A percentile compares a stretch with the other conserved stretches of the same genome.
These are phyloP conservation scores for Dioctria rufipes DNA, from an alignment of 2,888 invertebrate genomes.

Conservation along the genomic window DNA sequence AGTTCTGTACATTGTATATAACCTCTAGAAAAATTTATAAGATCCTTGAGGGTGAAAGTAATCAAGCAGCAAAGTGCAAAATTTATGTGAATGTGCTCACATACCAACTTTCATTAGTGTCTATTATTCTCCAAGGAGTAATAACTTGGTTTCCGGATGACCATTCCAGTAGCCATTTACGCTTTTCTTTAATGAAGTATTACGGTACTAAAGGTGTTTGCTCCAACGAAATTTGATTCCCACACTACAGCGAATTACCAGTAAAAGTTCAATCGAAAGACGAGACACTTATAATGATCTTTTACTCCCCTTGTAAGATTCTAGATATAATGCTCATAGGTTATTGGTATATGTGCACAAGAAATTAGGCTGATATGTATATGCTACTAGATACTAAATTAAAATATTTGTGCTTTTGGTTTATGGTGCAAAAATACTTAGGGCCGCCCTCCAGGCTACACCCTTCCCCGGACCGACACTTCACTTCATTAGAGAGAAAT, in stretches of 20 bases:
- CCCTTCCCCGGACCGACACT: conserved; percentile 29
- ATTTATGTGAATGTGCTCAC: conserved; percentile 46
- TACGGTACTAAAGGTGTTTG: conserved; percentile 56
- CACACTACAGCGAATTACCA: conserved; percentile 10
- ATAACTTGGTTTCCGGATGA: conserved; percentile 58
- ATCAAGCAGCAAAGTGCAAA: conserved; percentile 44
- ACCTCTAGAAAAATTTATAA: neutral
- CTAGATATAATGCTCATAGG: conserved; percentile 30
- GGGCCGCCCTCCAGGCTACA: neutral
- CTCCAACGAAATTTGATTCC: conserved; percentile 52
- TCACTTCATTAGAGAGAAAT: conserved; percentile 48
- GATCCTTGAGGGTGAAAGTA: conserved; percentile 34
- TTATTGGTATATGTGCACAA: neutral
- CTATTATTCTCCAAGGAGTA: conserved; percentile 59
- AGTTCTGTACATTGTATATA: too few relatives aligned
- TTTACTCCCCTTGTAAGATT: neutral
- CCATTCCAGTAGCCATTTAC: conserved; percentile 59
- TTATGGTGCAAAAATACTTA: neutral
- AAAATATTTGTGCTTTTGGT: conserved; percentile 29
- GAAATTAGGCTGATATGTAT: neutral
- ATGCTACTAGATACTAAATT: conserved; percentile 14
- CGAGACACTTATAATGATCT: conserved; percentile 40
- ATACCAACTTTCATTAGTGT: conserved; percentile 56
- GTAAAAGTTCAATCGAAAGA: conserved; percentile 15
- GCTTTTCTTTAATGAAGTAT: conserved; percentile 61